Percentiles rank a stretch among this genome's conserved stretches.
Evolutionary conservation across 2,888 invertebrate genomes (phyloP).

Genomic region (Boloria selene): DNA sequence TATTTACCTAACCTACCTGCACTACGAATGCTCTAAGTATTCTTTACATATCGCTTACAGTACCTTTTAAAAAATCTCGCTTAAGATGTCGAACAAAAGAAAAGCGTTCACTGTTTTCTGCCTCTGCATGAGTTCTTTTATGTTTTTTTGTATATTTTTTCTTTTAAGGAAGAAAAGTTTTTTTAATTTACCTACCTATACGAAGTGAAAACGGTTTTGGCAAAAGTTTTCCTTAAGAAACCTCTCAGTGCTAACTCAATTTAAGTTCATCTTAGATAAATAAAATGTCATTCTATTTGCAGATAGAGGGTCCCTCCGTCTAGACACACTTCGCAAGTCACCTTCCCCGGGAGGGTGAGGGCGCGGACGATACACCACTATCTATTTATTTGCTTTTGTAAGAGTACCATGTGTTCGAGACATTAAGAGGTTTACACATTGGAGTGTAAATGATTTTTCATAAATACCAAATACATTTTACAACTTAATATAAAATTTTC

Average conservation of each 20-base stretch:
- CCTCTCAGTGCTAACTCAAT: slow-evolving; percentile 40
- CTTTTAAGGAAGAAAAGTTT: slow-evolving; percentile 1
- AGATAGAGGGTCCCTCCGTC: slow-evolving; percentile 72
- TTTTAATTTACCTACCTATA: background rate
- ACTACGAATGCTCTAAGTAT: slow-evolving; percentile 32
- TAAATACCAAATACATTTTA: background rate
- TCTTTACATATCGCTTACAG: slow-evolving; percentile 36
- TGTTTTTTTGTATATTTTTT: slow-evolving; percentile 5
- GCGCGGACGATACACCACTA: slow-evolving; percentile 69
- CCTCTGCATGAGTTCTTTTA: slow-evolving; percentile 11
- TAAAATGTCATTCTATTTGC: slow-evolving; percentile 48
- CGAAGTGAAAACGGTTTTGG: slow-evolving; percentile 1
- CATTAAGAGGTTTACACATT: slow-evolving; percentile 45
- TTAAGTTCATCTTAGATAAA: slow-evolving; percentile 46
- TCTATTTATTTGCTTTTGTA: slow-evolving; percentile 76
- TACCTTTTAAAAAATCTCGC: slow-evolving; percentile 37
- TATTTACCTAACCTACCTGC: slow-evolving; percentile 29
- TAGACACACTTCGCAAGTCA: slow-evolving; percentile 78
- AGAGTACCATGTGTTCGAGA: slow-evolving; percentile 68
- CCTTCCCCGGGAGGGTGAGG: slow-evolving; percentile 70
- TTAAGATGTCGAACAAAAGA: slow-evolving; percentile 31
- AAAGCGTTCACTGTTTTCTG: slow-evolving; percentile 26
- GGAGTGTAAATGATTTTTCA: slow-evolving; percentile 7
- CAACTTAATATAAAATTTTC: background rate
- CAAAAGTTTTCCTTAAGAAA: slow-evolving; percentile 27